Percentiles rank a stretch among this genome's conserved stretches.
Conservation (phyloP, 2,113 vertebrate genomes). For the Salvelinus alpinus region DNA sequence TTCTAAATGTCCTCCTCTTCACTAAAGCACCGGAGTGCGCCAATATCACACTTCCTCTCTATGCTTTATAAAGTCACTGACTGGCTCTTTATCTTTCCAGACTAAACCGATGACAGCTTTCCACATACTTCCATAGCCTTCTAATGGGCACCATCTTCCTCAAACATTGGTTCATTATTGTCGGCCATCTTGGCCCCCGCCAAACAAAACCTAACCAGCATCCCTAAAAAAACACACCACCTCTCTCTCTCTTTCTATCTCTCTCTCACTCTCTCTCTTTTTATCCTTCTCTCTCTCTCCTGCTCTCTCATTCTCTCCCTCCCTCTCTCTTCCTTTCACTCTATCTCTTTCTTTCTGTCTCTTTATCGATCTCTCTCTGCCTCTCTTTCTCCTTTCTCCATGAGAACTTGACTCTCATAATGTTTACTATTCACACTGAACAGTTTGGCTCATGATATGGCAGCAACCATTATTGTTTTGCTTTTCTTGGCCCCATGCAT, state of each 20-base stretch:
- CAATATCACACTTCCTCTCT: too few relatives aligned
- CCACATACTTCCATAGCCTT: too few relatives aligned
- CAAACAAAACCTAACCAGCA: neutral
- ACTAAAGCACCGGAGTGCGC: too few relatives aligned
- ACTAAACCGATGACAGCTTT: too few relatives aligned
- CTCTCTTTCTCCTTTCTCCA: constrained; percentile 13
- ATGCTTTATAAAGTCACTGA: neutral
- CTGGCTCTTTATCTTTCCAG: neutral
- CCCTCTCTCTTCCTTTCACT: neutral
- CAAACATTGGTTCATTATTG: neutral
- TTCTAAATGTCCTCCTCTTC: too few relatives aligned
- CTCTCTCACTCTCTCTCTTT: neutral
- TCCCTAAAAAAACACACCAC: too few relatives aligned
- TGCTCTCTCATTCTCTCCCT: neutral
- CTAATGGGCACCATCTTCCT: too few relatives aligned
- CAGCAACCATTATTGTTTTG: neutral
- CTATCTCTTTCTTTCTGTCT: neutral
- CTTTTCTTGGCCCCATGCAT: neutral
- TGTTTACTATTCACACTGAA: constrained; percentile 13
- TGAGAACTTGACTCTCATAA: constrained; percentile 18
- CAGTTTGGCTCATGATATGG: neutral
- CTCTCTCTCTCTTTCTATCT: too few relatives aligned
- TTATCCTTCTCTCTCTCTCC: neutral
- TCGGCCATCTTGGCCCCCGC: neutral
- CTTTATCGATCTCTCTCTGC: neutral